Evolutionary conservation across 2,113 vertebrate species (phyloP).

Genomic region (Alethe castanea): DNA sequence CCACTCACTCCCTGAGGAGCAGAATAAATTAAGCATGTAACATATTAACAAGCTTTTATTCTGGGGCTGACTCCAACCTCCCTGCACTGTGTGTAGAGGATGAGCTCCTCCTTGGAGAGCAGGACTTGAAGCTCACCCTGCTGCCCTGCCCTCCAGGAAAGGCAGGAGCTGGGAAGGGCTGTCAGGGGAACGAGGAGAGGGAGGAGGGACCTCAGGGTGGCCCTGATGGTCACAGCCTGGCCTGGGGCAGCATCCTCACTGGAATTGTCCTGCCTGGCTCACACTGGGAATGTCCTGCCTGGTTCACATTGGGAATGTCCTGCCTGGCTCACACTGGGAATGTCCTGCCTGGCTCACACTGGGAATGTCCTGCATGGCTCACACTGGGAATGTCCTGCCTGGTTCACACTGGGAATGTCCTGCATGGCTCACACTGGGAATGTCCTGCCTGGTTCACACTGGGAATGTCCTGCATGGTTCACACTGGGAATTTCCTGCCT

Average conservation of each 20-base stretch:
- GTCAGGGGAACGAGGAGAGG: background rate
- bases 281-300: too few relatives aligned
- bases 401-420: background rate
- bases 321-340: too few relatives aligned
- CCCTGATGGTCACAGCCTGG: background rate
- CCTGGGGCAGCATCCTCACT: background rate
- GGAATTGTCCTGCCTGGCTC: too few relatives aligned
- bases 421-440: background rate
- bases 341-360: too few relatives aligned
- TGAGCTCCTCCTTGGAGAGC: background rate
- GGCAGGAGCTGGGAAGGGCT: background rate
- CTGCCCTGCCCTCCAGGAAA: background rate
- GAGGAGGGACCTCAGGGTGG: accelerated
- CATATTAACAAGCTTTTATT: background rate
- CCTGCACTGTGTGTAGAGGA: background rate
- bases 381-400: too few relatives aligned
- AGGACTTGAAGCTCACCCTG: accelerated
- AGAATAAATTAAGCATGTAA: conserved; percentile 18
- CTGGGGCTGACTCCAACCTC: background rate
- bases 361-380: background rate
- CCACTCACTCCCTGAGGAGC: background rate
- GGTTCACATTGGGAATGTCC: background rate
- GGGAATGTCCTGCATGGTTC: too few relatives aligned
- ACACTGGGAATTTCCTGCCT: too few relatives aligned
- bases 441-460: too few relatives aligned